These are phyloP conservation scores for Pangasius mekongensis DNA, from an alignment of 2,797 vertebrate species.

Conservation along the genomic window DNA sequence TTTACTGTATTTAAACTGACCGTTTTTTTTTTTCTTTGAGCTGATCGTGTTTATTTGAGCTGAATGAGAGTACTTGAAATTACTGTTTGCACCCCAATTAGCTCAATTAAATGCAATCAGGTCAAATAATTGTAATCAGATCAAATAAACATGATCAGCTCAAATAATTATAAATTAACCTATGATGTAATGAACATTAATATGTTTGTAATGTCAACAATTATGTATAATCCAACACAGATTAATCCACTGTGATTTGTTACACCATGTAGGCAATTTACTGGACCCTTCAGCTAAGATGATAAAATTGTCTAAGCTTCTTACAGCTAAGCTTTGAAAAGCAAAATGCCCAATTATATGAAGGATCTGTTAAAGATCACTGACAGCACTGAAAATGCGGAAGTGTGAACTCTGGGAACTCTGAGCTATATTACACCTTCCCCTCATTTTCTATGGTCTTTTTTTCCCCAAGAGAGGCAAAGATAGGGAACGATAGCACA, in stretches of 20 bases:
- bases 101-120: not conserved
- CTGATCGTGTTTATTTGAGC: too few relatives aligned
- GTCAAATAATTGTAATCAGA: not conserved
- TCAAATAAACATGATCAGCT: not conserved
- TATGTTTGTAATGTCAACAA: not conserved
- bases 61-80: not conserved
- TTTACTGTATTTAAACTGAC: not conserved
- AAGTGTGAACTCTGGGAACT: conserved; percentile 14
- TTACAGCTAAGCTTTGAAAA: not conserved
- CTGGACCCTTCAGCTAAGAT: not conserved
- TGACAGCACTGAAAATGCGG: not conserved
- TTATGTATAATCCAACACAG: not conserved
- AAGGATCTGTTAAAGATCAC: not conserved
- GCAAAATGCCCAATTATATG: not conserved
- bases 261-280: too few relatives aligned
- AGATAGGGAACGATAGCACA: not conserved
- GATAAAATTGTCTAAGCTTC: not conserved
- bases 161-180: not conserved
- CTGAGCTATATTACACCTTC: not conserved
- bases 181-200: not conserved
- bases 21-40: not conserved
- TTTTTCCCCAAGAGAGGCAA: not conserved
- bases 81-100: not conserved
- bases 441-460: not conserved
- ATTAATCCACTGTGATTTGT: not conserved